These are phyloP conservation scores for Lytechinus variegatus DNA, from an alignment of 35 echinoderm and acorn worm species.

Conservation along the genomic window DNA sequence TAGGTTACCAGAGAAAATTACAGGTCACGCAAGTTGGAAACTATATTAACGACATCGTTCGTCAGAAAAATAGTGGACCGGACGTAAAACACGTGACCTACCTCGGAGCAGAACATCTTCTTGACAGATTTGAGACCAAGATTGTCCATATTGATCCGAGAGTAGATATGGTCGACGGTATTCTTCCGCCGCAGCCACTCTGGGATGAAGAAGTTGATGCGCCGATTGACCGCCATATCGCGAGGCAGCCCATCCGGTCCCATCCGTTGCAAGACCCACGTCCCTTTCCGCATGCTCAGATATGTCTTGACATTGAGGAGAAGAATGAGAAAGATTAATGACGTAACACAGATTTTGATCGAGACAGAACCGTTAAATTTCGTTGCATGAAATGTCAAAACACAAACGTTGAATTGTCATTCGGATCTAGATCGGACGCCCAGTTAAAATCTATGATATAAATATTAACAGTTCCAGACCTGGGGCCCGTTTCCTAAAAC, in stretches of 20 bases:
- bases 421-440: too few relatives aligned
- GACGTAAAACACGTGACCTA: not conserved
- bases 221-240: conserved; percentile 58
- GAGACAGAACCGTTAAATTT: too few relatives aligned
- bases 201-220: conserved; percentile 44
- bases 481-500: too few relatives aligned
- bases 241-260: conserved; percentile 48
- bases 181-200: conserved; percentile 48
- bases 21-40: too few relatives aligned
- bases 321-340: not conserved
- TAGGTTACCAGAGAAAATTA: too few relatives aligned
- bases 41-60: too few relatives aligned
- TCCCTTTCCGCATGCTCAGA: conserved; percentile 66
- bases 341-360: not conserved
- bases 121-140: conserved; percentile 28
- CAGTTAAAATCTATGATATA: too few relatives aligned
- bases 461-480: too few relatives aligned
- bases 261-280: conserved; percentile 66
- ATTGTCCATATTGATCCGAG: conserved; percentile 14
- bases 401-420: too few relatives aligned
- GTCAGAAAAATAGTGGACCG: too few relatives aligned
- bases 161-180: conserved; percentile 23
- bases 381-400: too few relatives aligned
- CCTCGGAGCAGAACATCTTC: conserved; percentile 17
- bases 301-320: not conserved